Percentiles rank a stretch among this genome's conserved stretches.
These are phyloP conservation scores for Campoletis raptor DNA, from an alignment of 2,888 invertebrate genomes.

Conservation along the genomic window DNA sequence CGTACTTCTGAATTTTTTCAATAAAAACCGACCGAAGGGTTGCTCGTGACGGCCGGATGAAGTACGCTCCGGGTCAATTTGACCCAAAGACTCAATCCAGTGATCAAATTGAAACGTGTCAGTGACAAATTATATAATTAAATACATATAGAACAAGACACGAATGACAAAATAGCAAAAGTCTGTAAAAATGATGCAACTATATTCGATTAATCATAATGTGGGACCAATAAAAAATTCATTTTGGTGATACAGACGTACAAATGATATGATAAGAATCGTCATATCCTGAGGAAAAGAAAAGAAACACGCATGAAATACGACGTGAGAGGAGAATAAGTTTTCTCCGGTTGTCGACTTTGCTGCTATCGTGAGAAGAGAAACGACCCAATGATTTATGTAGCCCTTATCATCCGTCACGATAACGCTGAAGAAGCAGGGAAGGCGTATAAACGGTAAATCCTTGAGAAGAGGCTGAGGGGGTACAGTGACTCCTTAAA, in stretches of 20 bases:
- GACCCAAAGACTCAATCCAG: not conserved
- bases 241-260: not conserved
- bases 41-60: not conserved
- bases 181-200: not conserved
- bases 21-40: too few relatives aligned
- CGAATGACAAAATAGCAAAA: not conserved
- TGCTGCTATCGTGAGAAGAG: slow-evolving; percentile 14
- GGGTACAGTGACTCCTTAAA: slow-evolving; percentile 46
- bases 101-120: not conserved
- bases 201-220: not conserved
- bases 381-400: slow-evolving; percentile 49
- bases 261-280: slow-evolving; percentile 28
- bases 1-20: not conserved
- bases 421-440: slow-evolving; percentile 35
- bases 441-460: slow-evolving; percentile 47
- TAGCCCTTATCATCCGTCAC: slow-evolving; percentile 47
- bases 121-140: not conserved
- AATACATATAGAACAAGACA: not conserved
- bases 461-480: slow-evolving; percentile 8
- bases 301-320: slow-evolving; percentile 16
- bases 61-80: not conserved
- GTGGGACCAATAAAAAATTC: slow-evolving; percentile 19
- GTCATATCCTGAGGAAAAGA: slow-evolving; percentile 4
- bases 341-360: slow-evolving; percentile 35
- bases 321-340: slow-evolving; percentile 23